Percentiles rank a stretch among this genome's conserved stretches.
These are phyloP conservation scores for Tragelaphus imberbis DNA, from an alignment of 2,113 vertebrate genomes.

Conservation along the genomic window DNA sequence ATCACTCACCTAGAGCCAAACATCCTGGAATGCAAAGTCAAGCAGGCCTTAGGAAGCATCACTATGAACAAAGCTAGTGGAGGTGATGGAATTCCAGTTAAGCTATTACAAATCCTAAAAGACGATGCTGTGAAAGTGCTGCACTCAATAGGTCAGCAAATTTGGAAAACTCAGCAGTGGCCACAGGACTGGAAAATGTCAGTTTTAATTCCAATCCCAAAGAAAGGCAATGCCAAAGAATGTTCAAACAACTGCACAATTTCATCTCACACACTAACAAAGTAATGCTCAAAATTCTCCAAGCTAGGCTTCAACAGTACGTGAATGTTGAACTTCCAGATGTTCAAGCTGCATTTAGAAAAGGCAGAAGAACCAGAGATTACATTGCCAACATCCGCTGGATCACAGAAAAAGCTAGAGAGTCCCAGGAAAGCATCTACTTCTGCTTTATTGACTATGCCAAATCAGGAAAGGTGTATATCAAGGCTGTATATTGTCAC, in stretches of 20 bases:
- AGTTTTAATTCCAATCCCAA: not conserved
- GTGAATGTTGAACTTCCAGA: not conserved
- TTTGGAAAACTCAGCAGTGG: not conserved
- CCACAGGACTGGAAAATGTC: not conserved
- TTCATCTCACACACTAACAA: not conserved
- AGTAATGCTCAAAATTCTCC: not conserved
- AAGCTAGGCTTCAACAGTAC: not conserved
- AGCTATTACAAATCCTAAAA: not conserved
- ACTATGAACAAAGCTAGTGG: not conserved
- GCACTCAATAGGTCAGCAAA: not conserved
- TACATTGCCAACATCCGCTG: fast-evolving
- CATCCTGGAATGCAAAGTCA: not conserved
- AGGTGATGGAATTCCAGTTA: not conserved
- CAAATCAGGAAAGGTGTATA: not conserved
- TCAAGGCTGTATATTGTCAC: not conserved
- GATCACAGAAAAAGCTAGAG: not conserved
- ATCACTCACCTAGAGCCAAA: not conserved
- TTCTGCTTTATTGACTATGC: not conserved
- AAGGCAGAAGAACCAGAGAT: not conserved
- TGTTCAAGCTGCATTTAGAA: not conserved
- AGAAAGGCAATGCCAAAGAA: not conserved
- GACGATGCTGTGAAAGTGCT: not conserved
- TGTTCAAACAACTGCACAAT: not conserved
- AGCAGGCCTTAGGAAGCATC: not conserved
- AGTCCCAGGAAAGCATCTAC: not conserved